These are phyloP conservation scores for Pseudopipra pipra DNA, from an alignment of 2,113 vertebrate species.

Conservation along the genomic window DNA sequence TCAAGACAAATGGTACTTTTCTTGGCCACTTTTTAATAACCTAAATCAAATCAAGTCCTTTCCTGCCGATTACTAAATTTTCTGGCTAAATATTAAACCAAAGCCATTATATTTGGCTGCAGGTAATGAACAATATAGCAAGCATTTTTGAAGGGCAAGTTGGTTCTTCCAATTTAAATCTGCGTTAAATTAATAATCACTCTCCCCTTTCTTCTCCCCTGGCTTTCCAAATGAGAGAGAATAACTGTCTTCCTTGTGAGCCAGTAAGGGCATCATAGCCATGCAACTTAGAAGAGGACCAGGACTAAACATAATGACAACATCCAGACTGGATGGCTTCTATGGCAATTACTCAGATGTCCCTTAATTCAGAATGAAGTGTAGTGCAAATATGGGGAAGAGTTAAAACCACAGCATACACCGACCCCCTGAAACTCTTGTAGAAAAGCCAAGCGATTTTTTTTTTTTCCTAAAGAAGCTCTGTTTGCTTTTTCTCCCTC, in stretches of 20 bases:
- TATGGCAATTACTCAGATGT: not conserved
- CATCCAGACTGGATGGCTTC: fast-evolving
- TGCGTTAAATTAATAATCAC: not conserved
- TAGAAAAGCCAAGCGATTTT: not conserved
- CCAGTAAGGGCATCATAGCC: not conserved
- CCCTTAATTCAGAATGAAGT: not conserved
- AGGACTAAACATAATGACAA: not conserved
- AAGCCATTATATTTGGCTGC: constrained; percentile 28
- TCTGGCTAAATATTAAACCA: constrained; percentile 25
- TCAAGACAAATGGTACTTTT: constrained; percentile 29
- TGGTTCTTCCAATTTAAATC: not conserved
- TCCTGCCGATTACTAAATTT: constrained; percentile 36
- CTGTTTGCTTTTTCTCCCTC: not conserved
- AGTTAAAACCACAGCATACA: not conserved
- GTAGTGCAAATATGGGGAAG: not conserved
- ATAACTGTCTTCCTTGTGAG: not conserved
- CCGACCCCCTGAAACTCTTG: not conserved
- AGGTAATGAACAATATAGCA: constrained; percentile 35
- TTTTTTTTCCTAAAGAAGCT: not conserved
- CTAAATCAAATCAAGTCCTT: constrained; percentile 42
- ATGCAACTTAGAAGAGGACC: not conserved
- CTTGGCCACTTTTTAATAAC: constrained; percentile 25
- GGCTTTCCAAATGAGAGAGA: not conserved
- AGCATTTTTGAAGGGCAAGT: constrained; percentile 16
- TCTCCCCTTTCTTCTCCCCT: not conserved